A percentile compares a stretch with the other conserved stretches of the same genome.
Evolutionary conservation across 2,797 vertebrate species (phyloP).

Genomic region (Anisognathus igniventris): DNA sequence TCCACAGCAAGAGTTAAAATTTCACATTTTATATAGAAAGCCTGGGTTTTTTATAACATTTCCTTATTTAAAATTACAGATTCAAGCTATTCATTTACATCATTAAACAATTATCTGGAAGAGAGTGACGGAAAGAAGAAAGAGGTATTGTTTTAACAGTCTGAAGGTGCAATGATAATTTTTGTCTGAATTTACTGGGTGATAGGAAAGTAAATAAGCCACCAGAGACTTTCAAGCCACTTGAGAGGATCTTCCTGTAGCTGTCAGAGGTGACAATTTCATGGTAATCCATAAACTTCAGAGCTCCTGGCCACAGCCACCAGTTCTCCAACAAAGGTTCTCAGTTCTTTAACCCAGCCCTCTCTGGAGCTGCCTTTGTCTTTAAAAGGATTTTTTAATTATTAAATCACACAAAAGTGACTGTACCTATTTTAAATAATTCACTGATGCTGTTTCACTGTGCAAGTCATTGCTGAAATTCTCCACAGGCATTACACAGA

Average conservation of each 20-base stretch:
- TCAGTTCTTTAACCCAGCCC: neutral
- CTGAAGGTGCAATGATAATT: neutral
- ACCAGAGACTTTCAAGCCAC: neutral
- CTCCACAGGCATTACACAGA: neutral
- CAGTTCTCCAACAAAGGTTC: neutral
- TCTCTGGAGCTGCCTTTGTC: neutral
- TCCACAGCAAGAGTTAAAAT: neutral
- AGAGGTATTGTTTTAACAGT: neutral
- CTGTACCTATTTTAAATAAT: conserved; percentile 38
- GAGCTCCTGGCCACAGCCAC: neutral
- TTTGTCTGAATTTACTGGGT: neutral
- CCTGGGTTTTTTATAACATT: neutral
- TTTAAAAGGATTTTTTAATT: conserved; percentile 33
- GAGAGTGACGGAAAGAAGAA: neutral
- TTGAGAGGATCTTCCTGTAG: neutral
- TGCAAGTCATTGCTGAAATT: neutral
- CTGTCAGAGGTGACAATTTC: neutral
- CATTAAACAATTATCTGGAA: neutral
- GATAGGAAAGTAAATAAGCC: neutral
- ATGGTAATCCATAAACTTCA: neutral
- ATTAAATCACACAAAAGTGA: conserved; percentile 16
- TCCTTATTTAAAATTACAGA: neutral
- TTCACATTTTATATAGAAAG: neutral
- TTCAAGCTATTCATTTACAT: neutral
- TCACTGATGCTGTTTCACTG: neutral